Base-by-base conservation (phyloP, 23 tunicate species). In the Aplidium turbinatum region DNA sequence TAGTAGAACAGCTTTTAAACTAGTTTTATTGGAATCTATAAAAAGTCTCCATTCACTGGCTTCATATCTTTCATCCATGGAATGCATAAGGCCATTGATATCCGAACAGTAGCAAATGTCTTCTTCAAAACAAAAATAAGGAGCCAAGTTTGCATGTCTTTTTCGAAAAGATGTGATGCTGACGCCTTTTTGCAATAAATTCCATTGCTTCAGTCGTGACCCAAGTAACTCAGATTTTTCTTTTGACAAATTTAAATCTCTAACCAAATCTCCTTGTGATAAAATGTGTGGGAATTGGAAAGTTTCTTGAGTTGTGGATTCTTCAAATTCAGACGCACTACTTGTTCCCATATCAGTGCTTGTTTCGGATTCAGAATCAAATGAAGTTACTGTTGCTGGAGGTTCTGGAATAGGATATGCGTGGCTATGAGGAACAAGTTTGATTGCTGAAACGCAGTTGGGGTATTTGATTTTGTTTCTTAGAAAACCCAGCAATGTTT, bases 271-370 rank as follows among this genome's bases (percentile, higher is more conserved):
- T 51, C n/a, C 77, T 51, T 71, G 77, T 24, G 46, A 31, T 29
- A 71, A 16, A 38, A 68, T 18, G 24, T 40, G 54, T 7, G 64
- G 22, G 4, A 11, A 3, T 40, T 3, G 3, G 13, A 16, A 9
- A 18, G 3, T 40, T 21, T 66, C 31, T 66, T 38, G 51, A n/a
- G n/a, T n/a, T n/a, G n/a, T 23, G 3, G 25, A 23, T 3, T 16
- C 73, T 21, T 38, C 73, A 66, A 66, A 66, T 38, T 66, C 73
- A 28, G 38, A 60, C 30, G 67, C 67, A 60, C 67, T 60, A n/a
- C 38, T 60, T 27, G 67, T 60, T 26, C 35, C 67, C n/a, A n/a
- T 53, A 50, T 71, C 77, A 48, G 52, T 66, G 22, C 67, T 60
- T 25, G 35, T 7, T 60, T 60, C 67, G 4, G 73, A 66, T 18